Evolutionary conservation across 2,888 invertebrate genomes (phyloP), one percentile per base, ranked within the genome.

Genomic region (Rotaria magnacalcarata): DNA sequence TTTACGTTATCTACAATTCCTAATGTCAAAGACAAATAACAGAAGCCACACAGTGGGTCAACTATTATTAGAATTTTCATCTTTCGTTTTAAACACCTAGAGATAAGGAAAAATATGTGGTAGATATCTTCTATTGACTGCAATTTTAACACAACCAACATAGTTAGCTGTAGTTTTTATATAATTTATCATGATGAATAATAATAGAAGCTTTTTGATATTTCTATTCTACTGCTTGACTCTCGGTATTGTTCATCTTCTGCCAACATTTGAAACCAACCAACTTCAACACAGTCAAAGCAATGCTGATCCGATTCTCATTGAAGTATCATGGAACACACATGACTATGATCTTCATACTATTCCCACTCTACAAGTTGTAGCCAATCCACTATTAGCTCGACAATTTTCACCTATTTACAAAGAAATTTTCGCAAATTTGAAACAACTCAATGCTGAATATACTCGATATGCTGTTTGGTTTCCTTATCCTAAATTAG

Each of bases 401-500:
- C 75, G 75, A 24, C 43, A 41, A 80, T 67, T 67, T 67, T 80
- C 75, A 24, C 75, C 75, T 7, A 47, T 80, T 24, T 10, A 27
- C n/a, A 47, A 80, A 41, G 7, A 80, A 21, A 80, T 80, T 4
- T 80, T 21, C 27, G 43, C 41, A 16, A 47, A 8, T 41, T 47
- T 80, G 21, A 41, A 80, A 7, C 43, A 80, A 47, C 21, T 80
- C 19, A 41, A 41, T 24, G 75, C 75, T 10, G 75, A 80, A 24
- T 80, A 80, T 47, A n/a, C 47, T 47, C 75, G 75, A 5, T 80
- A 47, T 47, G 47, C 47, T 80, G 43, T 2, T 21, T 80, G 75
- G 75, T 80, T 80, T 80, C 75, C 75, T n/a, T 80, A 80, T 80
- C 75, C 75, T 4, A 41, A 47, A 47, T 43, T 80, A 47, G 75